Evolutionary conservation across 2,113 vertebrate genomes (phyloP).

Genomic region (Xiphophorus maculatus): DNA sequence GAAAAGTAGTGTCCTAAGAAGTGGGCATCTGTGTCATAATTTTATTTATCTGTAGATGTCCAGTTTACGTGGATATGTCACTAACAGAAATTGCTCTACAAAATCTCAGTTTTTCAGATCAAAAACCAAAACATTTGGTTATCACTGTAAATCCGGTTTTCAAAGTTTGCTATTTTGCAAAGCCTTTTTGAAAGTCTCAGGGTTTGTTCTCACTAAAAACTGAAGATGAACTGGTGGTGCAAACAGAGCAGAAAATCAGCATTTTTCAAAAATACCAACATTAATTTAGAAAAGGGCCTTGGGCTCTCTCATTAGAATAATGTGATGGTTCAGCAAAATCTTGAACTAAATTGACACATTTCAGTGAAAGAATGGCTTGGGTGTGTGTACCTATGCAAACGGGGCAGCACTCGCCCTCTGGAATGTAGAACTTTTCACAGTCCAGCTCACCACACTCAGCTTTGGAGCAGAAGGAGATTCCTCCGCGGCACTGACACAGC

Average conservation of each 20-base stretch:
- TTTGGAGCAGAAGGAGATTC: conserved; percentile 86
- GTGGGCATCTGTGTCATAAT: no score
- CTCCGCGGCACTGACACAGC: conserved; percentile 83
- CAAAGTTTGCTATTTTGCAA: no score
- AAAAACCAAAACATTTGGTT: no score
- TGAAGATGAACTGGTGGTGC: not conserved
- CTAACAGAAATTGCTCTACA: not conserved
- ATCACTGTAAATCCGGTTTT: no score
- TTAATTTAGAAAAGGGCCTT: not conserved
- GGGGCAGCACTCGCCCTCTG: conserved; percentile 84
- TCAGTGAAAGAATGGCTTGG: not conserved
- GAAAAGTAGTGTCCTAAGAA: no score
- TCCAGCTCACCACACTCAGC: conserved; percentile 81
- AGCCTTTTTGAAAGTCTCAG: no score
- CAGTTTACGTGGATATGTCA: not conserved
- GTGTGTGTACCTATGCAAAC: conserved; percentile 79
- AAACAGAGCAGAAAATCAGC: not conserved
- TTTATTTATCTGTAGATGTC: not conserved
- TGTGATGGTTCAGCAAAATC: not conserved
- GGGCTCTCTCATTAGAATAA: not conserved
- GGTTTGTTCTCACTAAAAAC: no score
- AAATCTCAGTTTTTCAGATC: no score
- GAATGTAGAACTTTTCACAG: conserved; percentile 84
- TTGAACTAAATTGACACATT: not conserved
- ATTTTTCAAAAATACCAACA: not conserved